phyloP scores from a whole-genome alignment of 30 jellyfish, hydroid and myxozoan species.

The Aurelia aurita region DNA sequence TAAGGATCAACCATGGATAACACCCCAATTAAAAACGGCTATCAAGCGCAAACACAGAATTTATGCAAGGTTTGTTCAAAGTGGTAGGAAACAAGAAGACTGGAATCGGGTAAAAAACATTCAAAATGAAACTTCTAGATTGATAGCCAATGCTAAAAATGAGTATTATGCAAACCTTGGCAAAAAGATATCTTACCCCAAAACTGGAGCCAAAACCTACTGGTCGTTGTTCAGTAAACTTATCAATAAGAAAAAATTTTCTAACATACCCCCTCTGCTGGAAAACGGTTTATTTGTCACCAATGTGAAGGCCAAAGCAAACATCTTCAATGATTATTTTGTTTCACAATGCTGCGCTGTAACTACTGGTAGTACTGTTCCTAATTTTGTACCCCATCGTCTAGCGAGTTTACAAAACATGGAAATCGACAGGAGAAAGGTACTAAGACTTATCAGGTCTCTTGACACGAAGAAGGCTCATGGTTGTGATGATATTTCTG shows the following conservation, averaged over 20 bases:
- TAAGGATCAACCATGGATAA: conserved; percentile 15
- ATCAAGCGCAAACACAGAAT: conserved; percentile 15
- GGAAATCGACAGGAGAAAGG: conserved; percentile 23
- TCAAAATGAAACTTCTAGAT: too few relatives aligned
- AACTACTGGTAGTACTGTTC: conserved; percentile 52
- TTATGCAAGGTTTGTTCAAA: conserved; percentile 7
- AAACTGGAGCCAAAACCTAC: too few relatives aligned
- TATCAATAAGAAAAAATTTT: too few relatives aligned
- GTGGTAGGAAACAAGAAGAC: background rate
- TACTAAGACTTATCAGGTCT: too few relatives aligned
- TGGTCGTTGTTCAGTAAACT: too few relatives aligned
- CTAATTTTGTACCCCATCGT: conserved; percentile 44
- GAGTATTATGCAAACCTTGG: too few relatives aligned
- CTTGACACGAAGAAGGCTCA: conserved; percentile 27
- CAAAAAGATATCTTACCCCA: too few relatives aligned
- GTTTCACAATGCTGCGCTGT: conserved; percentile 44
- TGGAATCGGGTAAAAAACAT: conserved; percentile 13
- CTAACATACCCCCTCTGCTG: too few relatives aligned
- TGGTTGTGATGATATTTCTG: too few relatives aligned
- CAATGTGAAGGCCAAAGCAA: conserved; percentile 54
- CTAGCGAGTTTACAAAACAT: conserved; percentile 24
- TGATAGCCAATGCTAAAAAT: too few relatives aligned
- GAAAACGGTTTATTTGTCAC: conserved; percentile 18
- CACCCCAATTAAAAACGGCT: conserved; percentile 22
- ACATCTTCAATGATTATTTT: conserved; percentile 38